These are phyloP conservation scores for Gavialis gangeticus DNA, from an alignment of 2,113 vertebrate genomes.

Conservation along the genomic window DNA sequence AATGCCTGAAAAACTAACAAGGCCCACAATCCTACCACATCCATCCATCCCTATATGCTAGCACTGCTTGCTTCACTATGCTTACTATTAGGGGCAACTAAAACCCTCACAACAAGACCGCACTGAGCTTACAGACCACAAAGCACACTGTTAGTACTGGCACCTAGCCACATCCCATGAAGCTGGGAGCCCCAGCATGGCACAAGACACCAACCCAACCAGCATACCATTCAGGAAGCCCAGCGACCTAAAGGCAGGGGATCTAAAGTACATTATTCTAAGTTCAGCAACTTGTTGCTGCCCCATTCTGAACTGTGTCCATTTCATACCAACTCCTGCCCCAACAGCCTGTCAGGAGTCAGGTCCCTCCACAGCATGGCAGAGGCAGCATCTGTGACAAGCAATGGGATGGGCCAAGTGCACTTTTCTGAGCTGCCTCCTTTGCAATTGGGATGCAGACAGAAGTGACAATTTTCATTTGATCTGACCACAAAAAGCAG, in stretches of 20 bases:
- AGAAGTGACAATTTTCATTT: no score
- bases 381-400: no score
- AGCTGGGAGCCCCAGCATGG: background rate
- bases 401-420: no score
- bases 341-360: no score
- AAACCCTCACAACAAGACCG: background rate
- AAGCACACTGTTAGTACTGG: background rate
- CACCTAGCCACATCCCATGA: background rate
- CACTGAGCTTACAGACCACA: background rate
- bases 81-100: background rate
- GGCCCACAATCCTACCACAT: no score
- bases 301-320: no score
- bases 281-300: background rate
- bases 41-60: background rate
- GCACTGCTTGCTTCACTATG: no score
- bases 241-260: background rate
- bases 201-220: background rate
- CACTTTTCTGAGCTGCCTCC: no score
- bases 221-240: background rate
- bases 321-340: background rate
- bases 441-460: no score
- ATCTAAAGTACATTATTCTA: background rate
- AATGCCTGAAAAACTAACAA: no score
- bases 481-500: no score
- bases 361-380: no score